Base-by-base conservation (phyloP, 2,113 vertebrate genomes). In the Cynopterus brachyotis region DNA sequence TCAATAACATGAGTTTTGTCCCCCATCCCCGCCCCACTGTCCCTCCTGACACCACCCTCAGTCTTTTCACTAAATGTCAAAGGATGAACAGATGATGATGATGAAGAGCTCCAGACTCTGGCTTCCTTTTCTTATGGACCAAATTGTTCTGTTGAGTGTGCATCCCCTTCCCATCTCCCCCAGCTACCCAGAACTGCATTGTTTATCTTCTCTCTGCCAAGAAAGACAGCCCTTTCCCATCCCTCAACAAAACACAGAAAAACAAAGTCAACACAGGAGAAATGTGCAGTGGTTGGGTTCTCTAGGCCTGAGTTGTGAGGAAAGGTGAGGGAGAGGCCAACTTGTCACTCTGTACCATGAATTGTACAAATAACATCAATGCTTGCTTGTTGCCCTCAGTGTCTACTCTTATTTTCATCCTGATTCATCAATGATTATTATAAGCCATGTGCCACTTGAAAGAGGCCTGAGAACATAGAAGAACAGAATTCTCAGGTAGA, bases 401-500 rank as follows among this genome's bases (percentile, higher is more conserved):
- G 28, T n/a, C 64, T 92, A 42, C 28, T n/a, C 57, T 84, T 47
- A 30, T n/a, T 89, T 86, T 69, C 47, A 85, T 53, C n/a, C 32
- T 9, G 8, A 28, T 45, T 73, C 35, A 40, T 20, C 82, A 53
- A 22, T 9, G 59, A 72, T 50, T 47, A 62, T 32, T 70, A 91
- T 32, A 82, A 76, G 32, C n/a, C 17, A 92, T 47, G 13, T 85
- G n/a, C 42, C 17, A 45, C 62, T 50, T 81, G 19, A 75, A 85
- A 89, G 42, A 92, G 81, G 26, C 42, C 55, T 28, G 69, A 93
- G 80, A 37, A 78, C 11, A 73, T 1, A 15, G 32, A 69, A 80
- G 35, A 50, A 32, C 53, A 80, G 11, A 92, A 62, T 88, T 84
- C 75, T 84, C 72, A 96, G 62, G 73, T 85, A 92, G 50, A 86